Evolutionary conservation across 35 echinoderm and acorn worm species (phyloP).

Genomic region (Strongylocentrotus purpuratus): DNA sequence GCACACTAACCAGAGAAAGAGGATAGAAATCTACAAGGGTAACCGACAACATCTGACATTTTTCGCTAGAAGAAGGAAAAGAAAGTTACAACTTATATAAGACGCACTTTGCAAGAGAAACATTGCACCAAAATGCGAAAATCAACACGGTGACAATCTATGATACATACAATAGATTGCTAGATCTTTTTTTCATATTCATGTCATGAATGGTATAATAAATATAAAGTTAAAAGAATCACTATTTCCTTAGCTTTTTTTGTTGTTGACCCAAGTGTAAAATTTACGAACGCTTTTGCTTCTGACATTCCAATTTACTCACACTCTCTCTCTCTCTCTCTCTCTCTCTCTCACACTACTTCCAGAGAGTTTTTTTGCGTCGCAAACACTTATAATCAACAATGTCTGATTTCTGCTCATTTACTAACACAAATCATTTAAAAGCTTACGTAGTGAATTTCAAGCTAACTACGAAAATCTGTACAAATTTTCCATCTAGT

Average conservation of each 20-base stretch:
- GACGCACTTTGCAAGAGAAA: conserved; percentile 23
- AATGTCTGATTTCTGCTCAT: background rate
- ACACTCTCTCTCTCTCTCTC: background rate
- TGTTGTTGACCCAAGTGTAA: background rate
- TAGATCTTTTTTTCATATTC: conserved; percentile 26
- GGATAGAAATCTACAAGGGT: background rate
- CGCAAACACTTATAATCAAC: background rate
- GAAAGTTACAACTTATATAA: conserved; percentile 9
- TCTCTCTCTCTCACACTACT: background rate
- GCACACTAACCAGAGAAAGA: conserved; percentile 34
- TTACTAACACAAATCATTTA: background rate
- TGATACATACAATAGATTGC: conserved; percentile 56
- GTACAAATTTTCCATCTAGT: conserved; percentile 11
- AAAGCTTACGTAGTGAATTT: background rate
- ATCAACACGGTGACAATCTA: conserved; percentile 16
- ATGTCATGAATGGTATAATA: conserved; percentile 28
- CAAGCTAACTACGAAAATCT: background rate
- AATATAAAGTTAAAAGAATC: conserved; percentile 44
- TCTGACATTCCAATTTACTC: background rate
- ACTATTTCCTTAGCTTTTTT: conserved; percentile 8
- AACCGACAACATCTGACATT: background rate
- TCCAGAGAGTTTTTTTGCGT: background rate
- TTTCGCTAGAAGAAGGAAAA: background rate
- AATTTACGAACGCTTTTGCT: background rate
- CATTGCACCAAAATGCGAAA: conserved; percentile 50